These are phyloP conservation scores for Synanceia verrucosa DNA, from an alignment of 2,797 vertebrate species.

Conservation along the genomic window DNA sequence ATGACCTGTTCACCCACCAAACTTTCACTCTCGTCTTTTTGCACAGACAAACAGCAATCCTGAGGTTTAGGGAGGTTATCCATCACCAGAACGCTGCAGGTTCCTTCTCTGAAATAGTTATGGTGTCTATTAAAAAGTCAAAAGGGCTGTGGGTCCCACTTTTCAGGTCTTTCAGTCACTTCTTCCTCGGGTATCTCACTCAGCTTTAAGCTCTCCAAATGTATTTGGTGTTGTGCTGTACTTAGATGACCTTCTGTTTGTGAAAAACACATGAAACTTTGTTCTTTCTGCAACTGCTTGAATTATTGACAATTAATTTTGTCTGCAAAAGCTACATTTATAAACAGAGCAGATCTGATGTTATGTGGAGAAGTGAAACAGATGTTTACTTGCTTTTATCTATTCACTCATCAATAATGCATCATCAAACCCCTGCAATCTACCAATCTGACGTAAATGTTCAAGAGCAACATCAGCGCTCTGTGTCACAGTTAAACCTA, in stretches of 20 bases:
- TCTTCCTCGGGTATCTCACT: neutral
- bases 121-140: neutral
- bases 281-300: neutral
- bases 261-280: neutral
- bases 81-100: neutral
- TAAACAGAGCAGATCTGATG: neutral
- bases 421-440: neutral
- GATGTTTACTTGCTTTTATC: neutral
- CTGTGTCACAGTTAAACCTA: neutral
- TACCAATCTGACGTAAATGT: too few species aligned
- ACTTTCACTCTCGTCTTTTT: neutral
- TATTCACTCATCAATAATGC: neutral
- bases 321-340: neutral
- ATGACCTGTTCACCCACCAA: neutral
- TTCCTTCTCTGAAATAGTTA: neutral
- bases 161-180: neutral
- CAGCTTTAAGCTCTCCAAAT: neutral
- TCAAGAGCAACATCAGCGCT: neutral
- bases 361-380: neutral
- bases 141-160: neutral
- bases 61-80: neutral
- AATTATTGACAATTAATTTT: neutral
- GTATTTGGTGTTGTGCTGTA: neutral
- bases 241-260: neutral
- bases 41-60: neutral